Percentiles rank a stretch among this genome's conserved stretches.
Evolutionary conservation across 2,888 invertebrate genomes (phyloP).

Genomic region (Andrena trimmerana): DNA sequence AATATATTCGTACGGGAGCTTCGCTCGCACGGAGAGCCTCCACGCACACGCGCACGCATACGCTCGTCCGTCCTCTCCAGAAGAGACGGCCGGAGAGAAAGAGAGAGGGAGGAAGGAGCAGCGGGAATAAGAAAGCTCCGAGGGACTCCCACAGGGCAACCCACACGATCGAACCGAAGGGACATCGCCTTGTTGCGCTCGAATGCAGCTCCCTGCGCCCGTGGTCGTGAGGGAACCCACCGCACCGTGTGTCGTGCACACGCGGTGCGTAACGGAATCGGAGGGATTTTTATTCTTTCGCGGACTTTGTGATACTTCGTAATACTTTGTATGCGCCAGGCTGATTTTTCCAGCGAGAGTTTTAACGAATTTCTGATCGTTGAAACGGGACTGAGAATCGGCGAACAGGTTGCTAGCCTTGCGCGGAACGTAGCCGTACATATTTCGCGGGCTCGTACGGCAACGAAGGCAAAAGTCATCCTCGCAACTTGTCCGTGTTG

Average conservation of each 20-base stretch:
- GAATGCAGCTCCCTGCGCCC: conserved; percentile 21
- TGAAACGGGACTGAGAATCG: conserved; percentile 6
- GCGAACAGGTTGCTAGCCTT: background rate
- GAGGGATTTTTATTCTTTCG: conserved; percentile 37
- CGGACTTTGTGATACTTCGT: conserved; percentile 3
- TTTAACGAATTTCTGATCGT: background rate
- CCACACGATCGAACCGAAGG: conserved; percentile 66
- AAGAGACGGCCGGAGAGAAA: conserved; percentile 19
- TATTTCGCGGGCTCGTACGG: too few relatives aligned
- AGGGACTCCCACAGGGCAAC: conserved; percentile 73
- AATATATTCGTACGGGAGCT: conserved; percentile 63
- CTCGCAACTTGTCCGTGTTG: too few relatives aligned
- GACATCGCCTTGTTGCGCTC: conserved; percentile 60
- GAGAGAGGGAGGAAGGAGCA: conserved; percentile 34
- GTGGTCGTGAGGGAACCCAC: conserved; percentile 4
- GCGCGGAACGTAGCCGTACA: too few relatives aligned
- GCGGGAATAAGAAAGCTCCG: conserved; percentile 66
- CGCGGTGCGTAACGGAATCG: conserved; percentile 53
- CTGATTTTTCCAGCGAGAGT: conserved; percentile 10
- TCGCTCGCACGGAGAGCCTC: conserved; percentile 17
- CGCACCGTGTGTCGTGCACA: conserved; percentile 21
- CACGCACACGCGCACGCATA: conserved; percentile 30
- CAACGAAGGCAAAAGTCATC: too few relatives aligned
- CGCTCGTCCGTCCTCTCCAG: conserved; percentile 16
- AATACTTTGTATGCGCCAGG: conserved; percentile 23